These are phyloP conservation scores for Cecidostiba fungosa DNA, from an alignment of 2,888 invertebrate species.

Conservation along the genomic window DNA sequence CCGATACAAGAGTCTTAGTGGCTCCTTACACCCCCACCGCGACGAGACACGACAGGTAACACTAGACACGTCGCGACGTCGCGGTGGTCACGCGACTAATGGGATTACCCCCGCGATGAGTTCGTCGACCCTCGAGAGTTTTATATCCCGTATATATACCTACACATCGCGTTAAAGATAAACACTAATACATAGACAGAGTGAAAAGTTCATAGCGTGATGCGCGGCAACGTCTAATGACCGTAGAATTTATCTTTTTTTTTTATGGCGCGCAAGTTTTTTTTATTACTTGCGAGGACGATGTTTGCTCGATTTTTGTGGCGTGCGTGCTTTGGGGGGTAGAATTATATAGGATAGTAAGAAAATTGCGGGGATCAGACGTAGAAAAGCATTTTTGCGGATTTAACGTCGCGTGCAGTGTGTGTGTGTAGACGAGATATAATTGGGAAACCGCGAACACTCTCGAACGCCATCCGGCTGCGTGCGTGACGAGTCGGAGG, in stretches of 20 bases:
- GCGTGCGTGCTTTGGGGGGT: neutral
- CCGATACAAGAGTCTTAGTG: neutral
- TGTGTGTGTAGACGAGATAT: neutral
- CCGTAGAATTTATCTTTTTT: neutral
- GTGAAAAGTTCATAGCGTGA: neutral
- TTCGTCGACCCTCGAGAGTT: neutral
- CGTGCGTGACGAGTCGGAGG: constrained; percentile 11
- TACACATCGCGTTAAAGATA: neutral
- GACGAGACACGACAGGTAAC: neutral
- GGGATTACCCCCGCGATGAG: constrained; percentile 16
- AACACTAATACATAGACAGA: neutral
- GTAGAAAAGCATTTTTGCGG: neutral
- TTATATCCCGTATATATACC: neutral
- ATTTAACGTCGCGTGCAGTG: neutral
- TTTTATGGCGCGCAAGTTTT: neutral
- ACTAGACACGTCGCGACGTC: neutral
- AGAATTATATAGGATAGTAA: neutral
- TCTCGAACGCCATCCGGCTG: neutral
- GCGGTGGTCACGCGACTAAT: constrained; percentile 25
- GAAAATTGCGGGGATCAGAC: neutral
- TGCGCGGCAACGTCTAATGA: neutral
- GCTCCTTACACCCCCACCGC: neutral
- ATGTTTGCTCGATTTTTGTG: neutral
- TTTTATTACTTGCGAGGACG: no score
- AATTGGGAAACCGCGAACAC: neutral